Percentiles rank a stretch among this genome's conserved stretches.
Evolutionary conservation across 2,888 invertebrate species (phyloP).

Genomic region (Biston betularia): DNA sequence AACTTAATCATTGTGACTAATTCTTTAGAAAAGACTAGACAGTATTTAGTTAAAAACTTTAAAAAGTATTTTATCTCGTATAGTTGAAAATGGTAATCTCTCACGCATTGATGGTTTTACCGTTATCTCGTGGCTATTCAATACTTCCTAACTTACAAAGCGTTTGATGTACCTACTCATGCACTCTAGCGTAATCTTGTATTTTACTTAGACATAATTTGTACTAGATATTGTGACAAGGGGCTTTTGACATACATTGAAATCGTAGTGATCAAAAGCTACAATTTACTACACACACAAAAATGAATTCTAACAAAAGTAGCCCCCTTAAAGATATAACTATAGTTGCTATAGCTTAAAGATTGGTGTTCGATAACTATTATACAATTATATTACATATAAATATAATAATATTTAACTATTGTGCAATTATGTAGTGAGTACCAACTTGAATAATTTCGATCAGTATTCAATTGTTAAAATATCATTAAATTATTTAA

Average conservation of each 20-base stretch:
- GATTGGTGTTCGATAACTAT: constrained; percentile 24
- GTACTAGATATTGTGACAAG: constrained; percentile 26
- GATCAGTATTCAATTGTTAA: constrained; percentile 81
- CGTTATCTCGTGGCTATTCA: constrained; percentile 14
- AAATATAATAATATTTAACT: constrained; percentile 48
- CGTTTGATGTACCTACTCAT: constrained; percentile 26
- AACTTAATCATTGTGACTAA: too few relatives aligned
- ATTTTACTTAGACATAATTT: constrained; percentile 36
- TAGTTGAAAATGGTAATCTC: not conserved
- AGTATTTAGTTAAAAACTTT: not conserved
- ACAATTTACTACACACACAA: constrained; percentile 4
- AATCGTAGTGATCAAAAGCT: constrained; percentile 15
- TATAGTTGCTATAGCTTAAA: constrained; percentile 24
- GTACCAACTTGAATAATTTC: constrained; percentile 58
- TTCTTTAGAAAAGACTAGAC: not conserved
- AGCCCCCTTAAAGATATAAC: constrained; percentile 17
- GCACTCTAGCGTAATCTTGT: constrained; percentile 29
- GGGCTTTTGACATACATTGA: constrained; percentile 27
- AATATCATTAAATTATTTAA: constrained; percentile 80
- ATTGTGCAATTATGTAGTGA: constrained; percentile 73
- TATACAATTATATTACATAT: constrained; percentile 36
- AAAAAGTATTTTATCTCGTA: not conserved
- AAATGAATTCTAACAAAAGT: not conserved
- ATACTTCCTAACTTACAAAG: constrained; percentile 18
- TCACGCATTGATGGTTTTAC: constrained; percentile 22